Percentiles rank a stretch among this genome's conserved stretches.
Evolutionary conservation across 2,113 vertebrate species (phyloP).

Genomic region (Urocitellus parryii): DNA sequence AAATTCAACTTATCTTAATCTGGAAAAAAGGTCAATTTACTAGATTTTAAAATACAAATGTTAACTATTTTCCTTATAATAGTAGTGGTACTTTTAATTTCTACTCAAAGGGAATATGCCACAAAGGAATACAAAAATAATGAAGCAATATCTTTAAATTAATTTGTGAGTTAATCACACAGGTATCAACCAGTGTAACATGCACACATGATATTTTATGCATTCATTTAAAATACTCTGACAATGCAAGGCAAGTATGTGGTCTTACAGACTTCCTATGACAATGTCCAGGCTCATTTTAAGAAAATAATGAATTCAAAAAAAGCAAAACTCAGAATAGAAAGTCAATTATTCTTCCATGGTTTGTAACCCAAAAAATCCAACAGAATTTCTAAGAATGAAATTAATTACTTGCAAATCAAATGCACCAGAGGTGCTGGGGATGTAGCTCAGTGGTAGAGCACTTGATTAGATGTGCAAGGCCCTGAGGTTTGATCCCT

Average conservation of each 20-base stretch:
- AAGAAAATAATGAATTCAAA: not conserved
- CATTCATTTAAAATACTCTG: not conserved
- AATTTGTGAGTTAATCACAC: not conserved
- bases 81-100: not conserved
- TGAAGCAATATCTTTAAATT: not conserved
- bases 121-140: constrained; percentile 4
- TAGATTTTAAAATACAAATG: constrained; percentile 27
- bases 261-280: not conserved
- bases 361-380: constrained; percentile 1
- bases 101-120: not conserved
- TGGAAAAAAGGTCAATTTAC: not conserved
- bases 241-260: not conserved
- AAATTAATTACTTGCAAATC: constrained; percentile 33
- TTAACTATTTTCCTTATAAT: constrained; percentile 10
- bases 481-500: not conserved
- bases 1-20: constrained; percentile 29
- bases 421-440: not conserved
- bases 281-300: not conserved
- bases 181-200: not conserved
- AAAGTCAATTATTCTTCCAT: constrained; percentile 30
- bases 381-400: not conserved
- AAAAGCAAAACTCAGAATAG: not conserved
- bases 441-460: not conserved
- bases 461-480: not conserved
- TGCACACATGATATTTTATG: not conserved